Conservation (phyloP, 2,888 invertebrate species). For the Dascillus cervinus region DNA sequence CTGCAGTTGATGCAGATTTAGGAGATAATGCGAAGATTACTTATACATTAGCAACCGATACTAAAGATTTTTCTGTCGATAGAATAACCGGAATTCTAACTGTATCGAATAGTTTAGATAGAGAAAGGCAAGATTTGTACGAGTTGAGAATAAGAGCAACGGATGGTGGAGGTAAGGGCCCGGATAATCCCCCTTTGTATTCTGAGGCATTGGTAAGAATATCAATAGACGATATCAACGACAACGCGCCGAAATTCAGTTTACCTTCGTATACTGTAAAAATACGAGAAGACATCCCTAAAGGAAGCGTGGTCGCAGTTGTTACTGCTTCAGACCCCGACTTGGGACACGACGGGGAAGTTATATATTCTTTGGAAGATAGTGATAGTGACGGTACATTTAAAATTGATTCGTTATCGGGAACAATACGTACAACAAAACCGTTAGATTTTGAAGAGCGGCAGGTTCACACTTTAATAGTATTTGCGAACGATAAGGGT, state of each 20-base stretch:
- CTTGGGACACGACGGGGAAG: conserved; percentile 70
- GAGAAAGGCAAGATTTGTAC: conserved; percentile 76
- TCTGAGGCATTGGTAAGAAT: conserved; percentile 79
- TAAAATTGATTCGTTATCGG: conserved; percentile 75
- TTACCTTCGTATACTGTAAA: conserved; percentile 68
- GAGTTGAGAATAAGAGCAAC: conserved; percentile 71
- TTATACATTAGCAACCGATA: conserved; percentile 68
- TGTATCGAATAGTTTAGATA: conserved; percentile 70
- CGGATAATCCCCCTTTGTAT: conserved; percentile 53
- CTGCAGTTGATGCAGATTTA: conserved; percentile 77
- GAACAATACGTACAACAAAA: conserved; percentile 73
- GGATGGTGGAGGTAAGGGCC: conserved; percentile 58
- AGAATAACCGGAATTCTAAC: conserved; percentile 65
- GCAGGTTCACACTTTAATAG: conserved; percentile 81
- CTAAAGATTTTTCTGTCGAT: conserved; percentile 72
- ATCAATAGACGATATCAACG: conserved; percentile 84
- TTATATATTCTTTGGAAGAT: conserved; percentile 73
- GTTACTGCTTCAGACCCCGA: conserved; percentile 82
- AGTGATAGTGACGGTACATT: conserved; percentile 64
- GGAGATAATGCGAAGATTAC: conserved; percentile 73
- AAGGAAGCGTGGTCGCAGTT: conserved; percentile 78
- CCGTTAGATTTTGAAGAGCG: conserved; percentile 82
- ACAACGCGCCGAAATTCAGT: conserved; percentile 77
- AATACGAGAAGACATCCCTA: conserved; percentile 84
- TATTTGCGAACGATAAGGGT: conserved; percentile 80